phyloP scores from a whole-genome alignment of 1,140 invertebrate genomes.

The Zaprionus africanus region DNA sequence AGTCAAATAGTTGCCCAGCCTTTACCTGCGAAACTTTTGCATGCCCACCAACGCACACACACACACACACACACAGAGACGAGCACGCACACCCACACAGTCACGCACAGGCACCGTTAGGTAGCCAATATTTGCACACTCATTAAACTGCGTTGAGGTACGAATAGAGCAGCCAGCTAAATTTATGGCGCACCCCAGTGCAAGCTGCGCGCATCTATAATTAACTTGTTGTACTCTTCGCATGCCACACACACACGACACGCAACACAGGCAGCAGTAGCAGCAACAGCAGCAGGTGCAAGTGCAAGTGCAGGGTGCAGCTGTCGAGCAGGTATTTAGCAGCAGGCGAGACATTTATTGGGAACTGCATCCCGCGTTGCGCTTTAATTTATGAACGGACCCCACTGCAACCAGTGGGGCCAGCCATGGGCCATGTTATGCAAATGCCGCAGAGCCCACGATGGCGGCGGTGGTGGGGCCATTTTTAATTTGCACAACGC shows the following conservation, averaged over 20 bases:
- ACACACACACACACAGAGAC: conserved; percentile 41
- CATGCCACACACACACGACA: conserved; percentile 22
- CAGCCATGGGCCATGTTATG: conserved; percentile 22
- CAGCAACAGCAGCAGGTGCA: neutral
- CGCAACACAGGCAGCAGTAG: too few relatives aligned
- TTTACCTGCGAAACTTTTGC: conserved; percentile 55
- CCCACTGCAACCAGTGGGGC: neutral
- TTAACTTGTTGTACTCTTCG: conserved; percentile 74
- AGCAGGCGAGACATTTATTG: conserved; percentile 56
- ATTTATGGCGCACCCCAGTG: conserved; percentile 59
- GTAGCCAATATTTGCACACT: conserved; percentile 66
- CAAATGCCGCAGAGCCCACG: conserved; percentile 29
- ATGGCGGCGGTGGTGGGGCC: conserved; percentile 13
- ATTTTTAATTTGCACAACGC: conserved; percentile 51
- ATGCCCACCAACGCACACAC: conserved; percentile 27
- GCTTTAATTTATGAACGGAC: conserved; percentile 63
- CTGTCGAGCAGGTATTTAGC: conserved; percentile 47
- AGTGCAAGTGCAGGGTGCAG: conserved; percentile 2
- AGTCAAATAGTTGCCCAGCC: conserved; percentile 64
- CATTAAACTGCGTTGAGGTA: conserved; percentile 62
- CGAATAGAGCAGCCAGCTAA: conserved; percentile 57
- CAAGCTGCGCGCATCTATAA: conserved; percentile 69
- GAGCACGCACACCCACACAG: conserved; percentile 15
- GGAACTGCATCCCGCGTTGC: conserved; percentile 29
- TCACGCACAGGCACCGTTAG: neutral